phyloP scores from a whole-genome alignment of 2,888 invertebrate species.

The Cinara cedri region DNA sequence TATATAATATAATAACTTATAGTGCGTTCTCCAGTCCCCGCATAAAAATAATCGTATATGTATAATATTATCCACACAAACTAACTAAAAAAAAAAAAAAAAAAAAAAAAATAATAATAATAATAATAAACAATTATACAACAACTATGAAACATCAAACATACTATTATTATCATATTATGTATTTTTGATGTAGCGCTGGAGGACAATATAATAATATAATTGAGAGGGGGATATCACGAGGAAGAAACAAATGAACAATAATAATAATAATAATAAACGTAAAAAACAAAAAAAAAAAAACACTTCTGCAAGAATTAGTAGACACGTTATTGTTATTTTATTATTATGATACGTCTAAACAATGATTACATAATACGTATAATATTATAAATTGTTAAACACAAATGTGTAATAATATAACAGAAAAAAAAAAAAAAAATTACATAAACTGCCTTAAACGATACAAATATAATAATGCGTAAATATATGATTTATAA shows the following conservation, averaged over 20 bases:
- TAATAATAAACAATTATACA: constrained; percentile 14
- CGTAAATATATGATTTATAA: no score
- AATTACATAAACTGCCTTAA: background rate
- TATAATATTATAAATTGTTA: background rate
- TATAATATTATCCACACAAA: constrained; percentile 29
- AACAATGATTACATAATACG: no score
- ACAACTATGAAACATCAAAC: constrained; percentile 10
- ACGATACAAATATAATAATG: no score
- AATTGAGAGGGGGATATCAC: background rate
- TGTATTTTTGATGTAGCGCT: no score
- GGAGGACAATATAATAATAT: background rate
- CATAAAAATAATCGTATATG: constrained; percentile 15
- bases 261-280: no score
- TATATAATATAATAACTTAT: background rate
- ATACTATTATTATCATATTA: background rate
- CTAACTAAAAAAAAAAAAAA: background rate
- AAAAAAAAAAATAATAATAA: constrained; percentile 12
- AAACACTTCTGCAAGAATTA: no score
- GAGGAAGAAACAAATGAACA: no score
- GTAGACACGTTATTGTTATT: background rate
- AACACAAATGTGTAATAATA: constrained; percentile 1
- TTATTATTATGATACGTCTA: background rate
- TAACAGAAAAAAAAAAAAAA: background rate
- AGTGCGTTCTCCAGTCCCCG: constrained; percentile 43
- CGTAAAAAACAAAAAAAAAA: no score